These are phyloP conservation scores for Pararge aegeria DNA, from an alignment of 1,140 invertebrate species.

Conservation along the genomic window DNA sequence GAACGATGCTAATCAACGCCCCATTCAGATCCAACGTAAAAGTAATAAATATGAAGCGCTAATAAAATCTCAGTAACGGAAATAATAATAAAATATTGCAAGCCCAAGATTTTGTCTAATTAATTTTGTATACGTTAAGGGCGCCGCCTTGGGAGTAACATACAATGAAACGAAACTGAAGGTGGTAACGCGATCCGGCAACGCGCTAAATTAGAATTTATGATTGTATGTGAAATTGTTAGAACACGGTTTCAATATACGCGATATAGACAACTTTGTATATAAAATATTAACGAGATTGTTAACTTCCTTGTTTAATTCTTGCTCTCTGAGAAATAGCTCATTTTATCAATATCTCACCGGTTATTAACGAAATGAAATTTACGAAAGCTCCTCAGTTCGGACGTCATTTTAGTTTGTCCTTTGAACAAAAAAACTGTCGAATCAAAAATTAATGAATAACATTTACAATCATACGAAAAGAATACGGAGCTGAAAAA, in stretches of 20 bases:
- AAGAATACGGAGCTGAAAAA: too few relatives aligned
- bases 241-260: constrained; percentile 64
- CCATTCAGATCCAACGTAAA: constrained; percentile 71
- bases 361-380: neutral
- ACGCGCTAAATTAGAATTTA: constrained; percentile 77
- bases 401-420: too few relatives aligned
- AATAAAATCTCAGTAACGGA: constrained; percentile 75
- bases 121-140: constrained; percentile 75
- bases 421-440: too few relatives aligned
- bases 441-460: too few relatives aligned
- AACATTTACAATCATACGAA: too few relatives aligned
- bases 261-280: constrained; percentile 11
- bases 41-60: constrained; percentile 74
- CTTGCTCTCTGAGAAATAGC: neutral
- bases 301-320: constrained; percentile 8
- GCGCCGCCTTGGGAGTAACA: constrained; percentile 72
- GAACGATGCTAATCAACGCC: constrained; percentile 67
- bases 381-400: too few relatives aligned
- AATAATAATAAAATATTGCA: constrained; percentile 78
- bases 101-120: constrained; percentile 76
- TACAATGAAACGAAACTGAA: constrained; percentile 68
- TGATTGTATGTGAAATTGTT: constrained; percentile 78
- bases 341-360: neutral
- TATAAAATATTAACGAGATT: constrained; percentile 5
- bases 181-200: constrained; percentile 69